A percentile compares a stretch with the other conserved stretches of the same genome.
phyloP scores from a whole-genome alignment of 2,888 invertebrate genomes.

The Sarcophaga caerulescens region DNA sequence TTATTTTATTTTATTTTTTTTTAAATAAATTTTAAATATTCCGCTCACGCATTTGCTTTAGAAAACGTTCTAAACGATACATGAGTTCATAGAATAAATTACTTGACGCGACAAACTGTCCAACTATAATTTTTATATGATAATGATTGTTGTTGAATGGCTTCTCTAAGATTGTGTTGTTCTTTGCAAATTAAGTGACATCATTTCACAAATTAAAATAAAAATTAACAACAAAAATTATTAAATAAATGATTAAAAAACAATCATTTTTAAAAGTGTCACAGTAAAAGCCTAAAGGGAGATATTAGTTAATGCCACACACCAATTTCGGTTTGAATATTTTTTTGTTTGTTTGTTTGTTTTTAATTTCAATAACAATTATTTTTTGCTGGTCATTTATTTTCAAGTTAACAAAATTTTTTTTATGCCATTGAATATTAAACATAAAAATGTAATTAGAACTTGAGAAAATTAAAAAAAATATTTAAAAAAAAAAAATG shows the following conservation, averaged over 20 bases:
- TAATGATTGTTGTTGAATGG: background rate
- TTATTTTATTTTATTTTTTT: background rate
- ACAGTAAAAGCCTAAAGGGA: slow-evolving; percentile 31
- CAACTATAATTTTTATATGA: background rate
- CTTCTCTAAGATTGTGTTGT: background rate
- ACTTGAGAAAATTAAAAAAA: background rate
- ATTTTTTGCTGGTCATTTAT: slow-evolving; percentile 24
- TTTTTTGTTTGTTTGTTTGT: slow-evolving; percentile 2
- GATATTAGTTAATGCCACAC: background rate
- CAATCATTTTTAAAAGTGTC: background rate
- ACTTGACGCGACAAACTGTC: background rate
- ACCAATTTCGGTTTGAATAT: background rate
- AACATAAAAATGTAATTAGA: slow-evolving; percentile 31
- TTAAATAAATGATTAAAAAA: background rate
- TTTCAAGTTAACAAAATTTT: background rate
- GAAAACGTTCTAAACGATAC: slow-evolving; percentile 42
- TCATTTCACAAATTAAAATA: slow-evolving; percentile 20
- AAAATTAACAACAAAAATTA: background rate
- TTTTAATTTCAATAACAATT: slow-evolving; percentile 10
- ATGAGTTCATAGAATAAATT: slow-evolving; percentile 38
- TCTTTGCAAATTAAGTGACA: slow-evolving; percentile 26
- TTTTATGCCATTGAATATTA: background rate
- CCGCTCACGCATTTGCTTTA: slow-evolving; percentile 44
- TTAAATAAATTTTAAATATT: slow-evolving; percentile 26
- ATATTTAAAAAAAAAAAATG: background rate